Percentiles rank a stretch among this genome's conserved stretches.
Evolutionary conservation across 2,113 vertebrate species (phyloP).

Genomic region (Taurulus bubalis): DNA sequence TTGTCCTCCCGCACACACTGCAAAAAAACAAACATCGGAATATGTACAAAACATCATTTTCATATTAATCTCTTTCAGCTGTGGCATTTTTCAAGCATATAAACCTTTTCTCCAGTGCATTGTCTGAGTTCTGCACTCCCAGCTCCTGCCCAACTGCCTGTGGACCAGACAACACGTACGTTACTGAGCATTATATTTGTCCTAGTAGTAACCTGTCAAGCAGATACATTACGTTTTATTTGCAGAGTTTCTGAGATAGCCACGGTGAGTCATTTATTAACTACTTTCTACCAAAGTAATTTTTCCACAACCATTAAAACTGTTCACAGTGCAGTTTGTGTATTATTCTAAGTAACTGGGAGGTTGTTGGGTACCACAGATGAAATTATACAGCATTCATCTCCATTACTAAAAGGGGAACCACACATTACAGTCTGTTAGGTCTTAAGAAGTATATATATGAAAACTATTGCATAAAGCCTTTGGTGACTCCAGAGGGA

Average conservation of each 20-base stretch:
- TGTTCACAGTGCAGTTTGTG: background rate
- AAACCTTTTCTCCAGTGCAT: constrained; percentile 83
- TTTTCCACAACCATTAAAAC: background rate
- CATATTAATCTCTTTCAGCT: constrained; percentile 70
- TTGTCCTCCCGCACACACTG: background rate
- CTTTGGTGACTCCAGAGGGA: background rate
- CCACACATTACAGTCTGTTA: background rate
- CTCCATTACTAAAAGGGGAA: background rate
- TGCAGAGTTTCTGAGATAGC: background rate
- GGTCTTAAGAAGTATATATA: background rate
- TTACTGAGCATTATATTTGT: background rate
- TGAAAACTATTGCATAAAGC: background rate
- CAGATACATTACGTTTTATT: background rate
- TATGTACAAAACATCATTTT: background rate
- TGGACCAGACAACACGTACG: constrained; percentile 83
- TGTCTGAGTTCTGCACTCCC: constrained; percentile 86
- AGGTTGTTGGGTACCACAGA: background rate
- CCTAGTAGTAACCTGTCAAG: background rate
- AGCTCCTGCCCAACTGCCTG: constrained; percentile 82
- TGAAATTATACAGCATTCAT: background rate
- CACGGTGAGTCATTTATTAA: background rate
- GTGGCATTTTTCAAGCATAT: constrained; percentile 87
- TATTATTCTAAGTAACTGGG: background rate
- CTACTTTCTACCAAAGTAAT: background rate
- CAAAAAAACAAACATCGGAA: background rate